Conservation (phyloP, 2,113 vertebrate genomes). For the Galeopterus variegatus region DNA sequence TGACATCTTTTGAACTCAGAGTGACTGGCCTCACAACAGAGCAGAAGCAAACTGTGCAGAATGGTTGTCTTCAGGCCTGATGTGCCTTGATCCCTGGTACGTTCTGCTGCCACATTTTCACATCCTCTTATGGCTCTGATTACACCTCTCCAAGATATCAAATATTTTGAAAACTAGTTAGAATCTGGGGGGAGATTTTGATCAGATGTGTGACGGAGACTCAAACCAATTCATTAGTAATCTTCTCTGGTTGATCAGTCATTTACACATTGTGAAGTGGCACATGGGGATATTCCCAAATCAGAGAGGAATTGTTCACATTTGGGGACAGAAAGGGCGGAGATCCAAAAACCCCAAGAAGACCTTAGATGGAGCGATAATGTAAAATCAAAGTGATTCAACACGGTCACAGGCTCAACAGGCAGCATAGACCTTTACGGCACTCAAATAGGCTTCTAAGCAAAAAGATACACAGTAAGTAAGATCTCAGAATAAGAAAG, state of each 20-base stretch:
- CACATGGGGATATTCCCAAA: not conserved
- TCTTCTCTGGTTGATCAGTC: not conserved
- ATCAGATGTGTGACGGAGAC: not conserved
- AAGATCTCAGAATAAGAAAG: not conserved
- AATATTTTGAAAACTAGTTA: not conserved
- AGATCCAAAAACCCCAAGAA: not conserved
- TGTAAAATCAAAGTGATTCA: not conserved
- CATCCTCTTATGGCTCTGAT: not conserved
- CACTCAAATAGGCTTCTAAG: not conserved
- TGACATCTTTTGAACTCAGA: not conserved
- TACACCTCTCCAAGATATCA: not conserved
- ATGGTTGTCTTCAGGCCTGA: not conserved
- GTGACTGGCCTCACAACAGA: not conserved
- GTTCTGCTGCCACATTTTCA: not conserved
- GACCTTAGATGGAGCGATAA: not conserved
- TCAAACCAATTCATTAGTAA: not conserved
- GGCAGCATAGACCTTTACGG: not conserved
- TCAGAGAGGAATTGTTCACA: not conserved
- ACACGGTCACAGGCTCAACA: not conserved
- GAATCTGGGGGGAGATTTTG: not conserved
- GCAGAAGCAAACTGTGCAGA: not conserved
- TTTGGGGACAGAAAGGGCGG: not conserved
- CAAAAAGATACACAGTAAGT: not conserved
- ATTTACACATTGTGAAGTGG: not conserved
- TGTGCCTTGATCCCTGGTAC: not conserved